Percentiles rank a stretch among this genome's conserved stretches.
Evolutionary conservation across 2,113 vertebrate genomes (phyloP).

Genomic region (Anarrhichthys ocellatus): DNA sequence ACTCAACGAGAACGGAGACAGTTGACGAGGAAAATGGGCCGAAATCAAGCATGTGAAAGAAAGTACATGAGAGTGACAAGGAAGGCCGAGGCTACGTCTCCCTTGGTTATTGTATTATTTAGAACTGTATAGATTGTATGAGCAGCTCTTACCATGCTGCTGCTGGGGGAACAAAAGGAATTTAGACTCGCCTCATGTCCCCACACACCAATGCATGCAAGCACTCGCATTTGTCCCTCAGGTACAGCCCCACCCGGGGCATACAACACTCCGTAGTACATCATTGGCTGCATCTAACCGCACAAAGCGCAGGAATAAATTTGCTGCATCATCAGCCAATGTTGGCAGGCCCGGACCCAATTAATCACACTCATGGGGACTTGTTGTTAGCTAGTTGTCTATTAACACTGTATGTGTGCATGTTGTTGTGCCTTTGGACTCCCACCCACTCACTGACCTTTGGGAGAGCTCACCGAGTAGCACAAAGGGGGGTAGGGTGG

Average conservation of each 20-base stretch:
- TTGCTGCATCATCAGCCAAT: constrained; percentile 60
- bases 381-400: constrained; percentile 46
- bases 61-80: not conserved
- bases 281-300: constrained; percentile 25
- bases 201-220: not conserved
- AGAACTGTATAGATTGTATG: constrained; percentile 4
- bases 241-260: not conserved
- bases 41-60: not conserved
- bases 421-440: constrained; percentile 48
- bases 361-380: constrained; percentile 58
- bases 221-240: not conserved
- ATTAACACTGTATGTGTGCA: constrained; percentile 36
- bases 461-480: constrained; percentile 46
- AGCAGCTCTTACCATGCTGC: not conserved
- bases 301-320: constrained; percentile 32
- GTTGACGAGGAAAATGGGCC: not conserved
- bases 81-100: not conserved
- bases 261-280: not conserved
- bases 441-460: constrained; percentile 62
- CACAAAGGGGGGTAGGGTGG: constrained; percentile 27
- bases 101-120: constrained; percentile 13
- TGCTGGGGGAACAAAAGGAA: not conserved
- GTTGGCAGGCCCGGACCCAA: constrained; percentile 35
- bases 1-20: not conserved
- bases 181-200: not conserved